Evolutionary conservation across 2,113 vertebrate genomes (phyloP).

Genomic region (Phocoena sinus): DNA sequence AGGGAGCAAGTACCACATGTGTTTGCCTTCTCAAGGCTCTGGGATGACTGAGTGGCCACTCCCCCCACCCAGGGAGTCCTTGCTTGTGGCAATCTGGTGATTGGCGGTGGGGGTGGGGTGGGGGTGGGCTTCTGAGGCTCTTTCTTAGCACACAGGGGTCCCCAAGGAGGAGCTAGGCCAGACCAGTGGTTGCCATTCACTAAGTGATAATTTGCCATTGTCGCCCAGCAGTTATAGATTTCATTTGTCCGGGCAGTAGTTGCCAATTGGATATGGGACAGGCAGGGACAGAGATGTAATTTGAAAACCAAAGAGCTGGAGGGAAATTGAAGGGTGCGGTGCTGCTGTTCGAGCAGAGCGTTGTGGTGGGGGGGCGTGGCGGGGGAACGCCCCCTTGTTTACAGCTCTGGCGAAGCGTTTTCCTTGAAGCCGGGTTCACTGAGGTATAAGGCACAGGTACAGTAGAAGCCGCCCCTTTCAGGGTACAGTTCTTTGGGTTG

Average conservation of each 20-base stretch:
- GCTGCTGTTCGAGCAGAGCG: not conserved
- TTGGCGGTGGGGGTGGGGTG: not conserved
- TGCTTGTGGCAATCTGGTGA: not conserved
- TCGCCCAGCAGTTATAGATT: not conserved
- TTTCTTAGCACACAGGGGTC: not conserved
- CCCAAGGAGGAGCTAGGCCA: not conserved
- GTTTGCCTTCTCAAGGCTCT: not conserved
- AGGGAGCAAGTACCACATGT: not conserved
- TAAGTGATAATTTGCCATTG: not conserved
- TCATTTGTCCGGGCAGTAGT: not conserved
- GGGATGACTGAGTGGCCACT: not conserved
- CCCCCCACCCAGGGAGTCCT: not conserved
- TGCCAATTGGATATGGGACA: not conserved
- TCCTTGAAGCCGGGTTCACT: not conserved
- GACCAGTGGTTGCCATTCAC: not conserved
- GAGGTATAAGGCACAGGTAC: not conserved
- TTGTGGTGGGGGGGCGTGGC: fast-evolving
- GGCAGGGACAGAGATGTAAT: not conserved
- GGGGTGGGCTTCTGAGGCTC: not conserved
- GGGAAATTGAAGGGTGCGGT: not conserved
- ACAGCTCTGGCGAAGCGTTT: fast-evolving
- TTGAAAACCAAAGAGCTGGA: not conserved
- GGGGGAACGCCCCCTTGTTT: fast-evolving
- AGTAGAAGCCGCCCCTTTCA: not conserved
- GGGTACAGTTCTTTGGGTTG: not conserved